Conservation (phyloP, 2,888 invertebrate genomes). For the Drosophila colorata region DNA sequence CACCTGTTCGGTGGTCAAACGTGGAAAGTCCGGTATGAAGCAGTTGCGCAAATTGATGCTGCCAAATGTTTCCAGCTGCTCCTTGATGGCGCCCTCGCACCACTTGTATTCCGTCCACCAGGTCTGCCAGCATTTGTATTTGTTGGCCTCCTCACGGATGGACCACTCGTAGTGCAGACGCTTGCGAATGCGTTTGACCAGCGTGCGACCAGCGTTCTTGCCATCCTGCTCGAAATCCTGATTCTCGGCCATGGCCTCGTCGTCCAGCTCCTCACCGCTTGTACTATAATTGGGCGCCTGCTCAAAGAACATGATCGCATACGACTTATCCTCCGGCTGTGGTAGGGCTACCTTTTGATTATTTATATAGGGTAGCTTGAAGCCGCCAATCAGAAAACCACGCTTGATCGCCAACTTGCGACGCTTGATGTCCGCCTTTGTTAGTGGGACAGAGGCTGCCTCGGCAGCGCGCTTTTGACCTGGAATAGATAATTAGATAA, state of each 20-base stretch:
- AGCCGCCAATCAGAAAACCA: conserved; percentile 62
- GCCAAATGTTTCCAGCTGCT: conserved; percentile 43
- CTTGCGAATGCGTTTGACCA: conserved; percentile 54
- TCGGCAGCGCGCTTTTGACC: conserved; percentile 54
- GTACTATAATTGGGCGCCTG: conserved; percentile 60
- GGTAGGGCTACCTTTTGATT: conserved; percentile 41
- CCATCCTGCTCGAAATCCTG: conserved; percentile 39
- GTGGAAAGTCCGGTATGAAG: conserved; percentile 65
- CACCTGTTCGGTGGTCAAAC: conserved; percentile 58
- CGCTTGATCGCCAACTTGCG: conserved; percentile 62
- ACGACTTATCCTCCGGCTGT: conserved; percentile 63
- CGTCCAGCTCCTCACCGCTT: conserved; percentile 57
- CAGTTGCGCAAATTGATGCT: conserved; percentile 58
- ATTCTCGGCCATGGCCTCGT: conserved; percentile 27
- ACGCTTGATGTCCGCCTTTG: conserved; percentile 66
- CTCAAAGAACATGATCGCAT: conserved; percentile 66
- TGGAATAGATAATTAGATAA: not conserved
- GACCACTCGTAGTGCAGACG: conserved; percentile 59
- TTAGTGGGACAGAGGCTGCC: conserved; percentile 6
- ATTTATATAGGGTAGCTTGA: conserved; percentile 51
- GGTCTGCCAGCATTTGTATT: conserved; percentile 52
- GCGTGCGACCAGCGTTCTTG: conserved; percentile 56
- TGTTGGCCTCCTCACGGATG: conserved; percentile 40
- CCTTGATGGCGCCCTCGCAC: conserved; percentile 53
- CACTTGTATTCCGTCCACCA: conserved; percentile 70